Conservation (phyloP, 2,113 vertebrate genomes). For the Brachyhypopomus occidentalis region DNA sequence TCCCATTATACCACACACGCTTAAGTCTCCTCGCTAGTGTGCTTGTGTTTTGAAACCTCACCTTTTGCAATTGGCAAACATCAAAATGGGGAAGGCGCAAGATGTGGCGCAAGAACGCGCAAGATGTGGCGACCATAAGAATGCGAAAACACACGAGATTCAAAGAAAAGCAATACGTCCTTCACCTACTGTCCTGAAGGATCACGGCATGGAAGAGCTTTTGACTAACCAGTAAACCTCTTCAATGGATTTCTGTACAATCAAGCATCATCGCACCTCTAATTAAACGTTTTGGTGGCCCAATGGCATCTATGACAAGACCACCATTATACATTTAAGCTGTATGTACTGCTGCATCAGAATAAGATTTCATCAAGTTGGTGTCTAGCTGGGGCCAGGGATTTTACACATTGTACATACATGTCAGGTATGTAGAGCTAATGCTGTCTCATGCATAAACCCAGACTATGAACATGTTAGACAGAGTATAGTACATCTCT, state of each 20-base stretch:
- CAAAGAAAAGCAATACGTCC: neutral
- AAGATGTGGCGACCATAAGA: too few species aligned
- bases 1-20: too few species aligned
- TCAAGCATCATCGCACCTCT: too few species aligned
- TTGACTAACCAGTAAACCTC: neutral
- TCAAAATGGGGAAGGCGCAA: neutral
- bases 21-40: neutral
- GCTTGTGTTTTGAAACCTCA: neutral
- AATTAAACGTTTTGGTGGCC: too few species aligned
- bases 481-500: neutral
- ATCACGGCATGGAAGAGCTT: neutral
- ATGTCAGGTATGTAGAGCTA: neutral
- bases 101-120: neutral
- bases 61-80: neutral
- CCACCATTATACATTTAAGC: neutral
- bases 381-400: conserved; percentile 3
- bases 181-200: neutral
- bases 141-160: neutral
- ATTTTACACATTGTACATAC: neutral
- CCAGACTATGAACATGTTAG: neutral
- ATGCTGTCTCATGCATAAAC: neutral
- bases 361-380: neutral
- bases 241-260: too few species aligned
- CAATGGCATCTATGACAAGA: neutral
- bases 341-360: too few species aligned